These are phyloP conservation scores for Pipa parva DNA, from an alignment of 2,113 vertebrate species.

Conservation along the genomic window DNA sequence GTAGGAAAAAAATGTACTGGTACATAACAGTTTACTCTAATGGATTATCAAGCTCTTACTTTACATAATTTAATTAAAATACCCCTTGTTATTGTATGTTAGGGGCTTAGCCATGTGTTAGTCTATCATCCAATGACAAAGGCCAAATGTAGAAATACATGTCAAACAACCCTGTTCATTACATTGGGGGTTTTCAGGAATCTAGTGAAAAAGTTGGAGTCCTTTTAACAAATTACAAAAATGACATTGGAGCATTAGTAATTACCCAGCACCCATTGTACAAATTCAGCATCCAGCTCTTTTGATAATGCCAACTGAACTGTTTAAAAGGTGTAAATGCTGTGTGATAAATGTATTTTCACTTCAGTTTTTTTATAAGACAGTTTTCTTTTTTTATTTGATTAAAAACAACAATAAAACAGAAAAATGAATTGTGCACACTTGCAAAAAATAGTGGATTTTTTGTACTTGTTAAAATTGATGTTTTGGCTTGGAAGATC, in stretches of 20 bases:
- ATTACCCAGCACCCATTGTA: conserved; percentile 22
- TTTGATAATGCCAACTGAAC: conserved; percentile 37
- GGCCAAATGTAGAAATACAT: conserved; percentile 15
- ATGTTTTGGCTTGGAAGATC: not conserved
- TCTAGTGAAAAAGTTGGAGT: conserved; percentile 9
- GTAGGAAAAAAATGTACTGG: not conserved
- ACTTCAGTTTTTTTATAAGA: conserved; percentile 41
- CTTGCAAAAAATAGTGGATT: not conserved
- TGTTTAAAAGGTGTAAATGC: conserved; percentile 40
- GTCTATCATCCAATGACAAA: not conserved
- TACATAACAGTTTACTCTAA: not conserved
- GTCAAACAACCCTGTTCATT: not conserved
- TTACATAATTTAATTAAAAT: no score
- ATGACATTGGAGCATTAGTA: conserved; percentile 8
- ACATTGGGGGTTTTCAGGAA: not conserved
- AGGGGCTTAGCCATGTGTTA: no score
- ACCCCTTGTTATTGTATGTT: no score
- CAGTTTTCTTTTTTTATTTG: conserved; percentile 38
- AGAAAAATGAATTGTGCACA: conserved; percentile 25
- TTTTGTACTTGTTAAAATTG: not conserved
- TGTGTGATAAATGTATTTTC: conserved; percentile 41
- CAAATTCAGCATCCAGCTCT: conserved; percentile 38
- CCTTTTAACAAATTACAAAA: not conserved
- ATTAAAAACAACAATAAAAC: conserved; percentile 37
- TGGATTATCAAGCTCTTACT: not conserved